Evolutionary conservation across 2,797 vertebrate species (phyloP).

Genomic region (Natrix natrix): DNA sequence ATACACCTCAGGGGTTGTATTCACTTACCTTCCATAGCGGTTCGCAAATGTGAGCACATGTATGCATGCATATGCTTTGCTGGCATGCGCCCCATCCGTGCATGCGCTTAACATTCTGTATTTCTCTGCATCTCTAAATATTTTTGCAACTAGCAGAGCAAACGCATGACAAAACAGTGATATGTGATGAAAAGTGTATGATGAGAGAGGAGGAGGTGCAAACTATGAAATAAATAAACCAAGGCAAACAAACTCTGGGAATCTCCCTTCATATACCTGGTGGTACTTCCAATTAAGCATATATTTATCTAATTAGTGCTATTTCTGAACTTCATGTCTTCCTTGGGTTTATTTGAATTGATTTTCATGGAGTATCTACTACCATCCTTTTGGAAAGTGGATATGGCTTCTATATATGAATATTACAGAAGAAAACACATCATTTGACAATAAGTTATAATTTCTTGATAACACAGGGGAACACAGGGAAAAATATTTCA

Average conservation of each 20-base stretch:
- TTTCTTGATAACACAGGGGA: conserved; percentile 45
- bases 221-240: conserved; percentile 66
- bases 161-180: conserved; percentile 66
- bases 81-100: too few relatives aligned
- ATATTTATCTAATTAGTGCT: conserved; percentile 61
- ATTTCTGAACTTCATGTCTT: conserved; percentile 54
- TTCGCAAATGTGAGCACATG: too few relatives aligned
- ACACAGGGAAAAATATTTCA: conserved; percentile 49
- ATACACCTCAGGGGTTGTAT: too few relatives aligned
- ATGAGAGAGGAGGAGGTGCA: conserved; percentile 61
- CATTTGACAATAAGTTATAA: conserved; percentile 27
- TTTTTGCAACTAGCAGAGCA: conserved; percentile 49
- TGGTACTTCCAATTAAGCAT: conserved; percentile 58
- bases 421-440: neutral
- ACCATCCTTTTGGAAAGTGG: neutral
- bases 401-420: neutral
- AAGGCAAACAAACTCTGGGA: conserved; percentile 49
- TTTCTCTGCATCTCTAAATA: too few relatives aligned
- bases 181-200: conserved; percentile 55
- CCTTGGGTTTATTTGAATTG: conserved; percentile 55
- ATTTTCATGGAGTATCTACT: conserved; percentile 47
- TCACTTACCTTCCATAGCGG: too few relatives aligned
- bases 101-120: too few relatives aligned
- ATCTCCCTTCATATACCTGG: conserved; percentile 61
- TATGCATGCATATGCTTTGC: too few relatives aligned